Evolutionary conservation across 2,797 vertebrate species (phyloP), one percentile per base, ranked within the genome.

Genomic region (Sorex maritimensis): DNA sequence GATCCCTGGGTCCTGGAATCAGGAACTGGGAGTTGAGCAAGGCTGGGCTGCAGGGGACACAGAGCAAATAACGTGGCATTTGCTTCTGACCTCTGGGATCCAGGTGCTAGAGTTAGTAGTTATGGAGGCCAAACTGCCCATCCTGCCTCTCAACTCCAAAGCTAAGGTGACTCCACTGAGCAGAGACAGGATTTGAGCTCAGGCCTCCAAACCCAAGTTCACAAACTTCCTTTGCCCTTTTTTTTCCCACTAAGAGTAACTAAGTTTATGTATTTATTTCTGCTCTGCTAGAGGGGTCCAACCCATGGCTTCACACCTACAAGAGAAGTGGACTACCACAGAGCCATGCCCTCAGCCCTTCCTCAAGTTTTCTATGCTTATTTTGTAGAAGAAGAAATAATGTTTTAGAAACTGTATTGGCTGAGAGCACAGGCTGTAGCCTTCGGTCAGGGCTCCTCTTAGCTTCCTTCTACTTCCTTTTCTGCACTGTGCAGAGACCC

Each of bases 31-130:
- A 71, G 30, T 46, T 58, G 41, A 80, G 13, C 44, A 74, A 55
- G 4, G 67, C 9, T 12, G 5, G n/a, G 3, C 58, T 28, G 1
- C 0, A 7, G 61, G 2, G 23, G 44, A 2, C 65, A 84, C 0
- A 23, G 0, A 61, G 26, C 8, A 26, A 52, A 72, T 10, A 11
- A 41, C 52, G 63, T 8, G 9, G 3, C 0, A 2, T 5, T 5
- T 6, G 4, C 21, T 49, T 84, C 69, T 15, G 2, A 26, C 7
- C 15, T 3, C 6, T 17, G 34, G 55, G 23, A n/a, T 11, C 19
- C 13, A 5, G 15, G 12, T 9, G 0, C 58, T 44, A 5, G 6
- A 5, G 41, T 44, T 44, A 44, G 41, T 15, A 63, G 38, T 78
- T 34, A 23, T 1, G 4, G 7, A 1, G 3, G 12, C 7, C 8